Evolutionary conservation across 2,888 invertebrate genomes (phyloP), one percentile per base, ranked within the genome.

Genomic region (Aporophyla nigra): DNA sequence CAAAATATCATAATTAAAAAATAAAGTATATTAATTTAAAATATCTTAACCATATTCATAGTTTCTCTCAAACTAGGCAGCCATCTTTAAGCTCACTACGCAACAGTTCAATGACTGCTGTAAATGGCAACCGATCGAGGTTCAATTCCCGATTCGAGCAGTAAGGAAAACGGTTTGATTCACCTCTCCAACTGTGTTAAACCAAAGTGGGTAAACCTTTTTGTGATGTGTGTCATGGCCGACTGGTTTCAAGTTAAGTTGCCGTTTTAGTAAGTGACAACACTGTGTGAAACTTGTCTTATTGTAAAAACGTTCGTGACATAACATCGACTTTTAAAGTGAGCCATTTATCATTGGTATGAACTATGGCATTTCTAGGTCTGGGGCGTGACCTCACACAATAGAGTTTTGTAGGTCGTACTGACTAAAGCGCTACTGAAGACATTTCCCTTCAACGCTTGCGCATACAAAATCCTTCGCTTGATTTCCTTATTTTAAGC

Each of bases 41-140:
- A 59, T 21, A 65, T 46, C 43, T 46, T 19, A 7, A 6, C 12
- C 5, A 33, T 33, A n/a, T 54, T 59, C 5, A 40, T 56, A 80
- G 72, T 51, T 27, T 58, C 54, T 70, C 76, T 63, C 0, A 10
- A 21, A 54, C 10, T 80, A 71, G 24, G 4, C 12, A n/a, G 19
- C 51, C 19, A 33, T 43, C 84, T 58, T 71, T 59, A 65, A 19
- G 21, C 56, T 27, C 33, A 71, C 67, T 75, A n/a, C 67, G 84
- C 86, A 88, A 86, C 71, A 88, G 87, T 84, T 86, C 84, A 80
- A 76, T 79, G 85, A 86, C 84, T 86, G 80, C 63, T 65, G 70
- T 75, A 84, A 84, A 82, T 76, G 65, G 71, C 58, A 75, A 76
- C 65, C 49, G 67, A 78, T 72, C 74, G 82, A 75, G 69, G 77